phyloP scores from a whole-genome alignment of 2,113 vertebrate species.

The Fregetta grallaria region DNA sequence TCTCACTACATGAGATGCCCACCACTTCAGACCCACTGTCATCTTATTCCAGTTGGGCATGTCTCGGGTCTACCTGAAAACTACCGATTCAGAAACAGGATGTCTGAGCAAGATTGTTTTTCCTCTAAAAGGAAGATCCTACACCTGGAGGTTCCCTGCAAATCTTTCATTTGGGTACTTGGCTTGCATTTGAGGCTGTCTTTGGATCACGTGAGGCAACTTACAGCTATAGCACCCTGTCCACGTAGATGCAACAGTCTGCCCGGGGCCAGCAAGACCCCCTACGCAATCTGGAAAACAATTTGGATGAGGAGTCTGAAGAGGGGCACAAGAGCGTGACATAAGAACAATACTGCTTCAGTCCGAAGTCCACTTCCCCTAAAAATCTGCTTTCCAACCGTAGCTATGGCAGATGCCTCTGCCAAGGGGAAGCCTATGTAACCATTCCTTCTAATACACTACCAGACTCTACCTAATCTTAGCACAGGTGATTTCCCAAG shows the following conservation, averaged over 20 bases:
- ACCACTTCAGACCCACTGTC: not conserved
- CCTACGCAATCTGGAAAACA: not conserved
- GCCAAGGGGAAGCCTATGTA: not conserved
- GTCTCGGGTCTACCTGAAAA: not conserved
- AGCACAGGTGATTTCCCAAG: not conserved
- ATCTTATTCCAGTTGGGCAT: not conserved
- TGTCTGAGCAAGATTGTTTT: not conserved
- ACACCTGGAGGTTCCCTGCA: not conserved
- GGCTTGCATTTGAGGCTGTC: not conserved
- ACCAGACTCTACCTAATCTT: too few relatives aligned
- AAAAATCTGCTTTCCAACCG: not conserved
- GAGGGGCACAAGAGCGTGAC: not conserved
- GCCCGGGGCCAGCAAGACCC: not conserved
- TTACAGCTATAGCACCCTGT: not conserved
- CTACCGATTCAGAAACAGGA: not conserved
- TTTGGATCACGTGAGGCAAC: not conserved
- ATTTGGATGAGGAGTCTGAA: not conserved
- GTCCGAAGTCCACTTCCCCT: not conserved
- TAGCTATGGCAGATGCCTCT: not conserved
- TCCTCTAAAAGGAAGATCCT: not conserved
- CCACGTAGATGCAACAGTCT: too few relatives aligned
- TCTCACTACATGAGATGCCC: fast-evolving
- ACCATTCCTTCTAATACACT: not conserved
- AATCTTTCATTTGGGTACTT: not conserved
- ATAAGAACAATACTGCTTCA: not conserved